These are phyloP conservation scores for Machaerirhynchus nigripectus DNA, from an alignment of 2,113 vertebrate species.

Conservation along the genomic window DNA sequence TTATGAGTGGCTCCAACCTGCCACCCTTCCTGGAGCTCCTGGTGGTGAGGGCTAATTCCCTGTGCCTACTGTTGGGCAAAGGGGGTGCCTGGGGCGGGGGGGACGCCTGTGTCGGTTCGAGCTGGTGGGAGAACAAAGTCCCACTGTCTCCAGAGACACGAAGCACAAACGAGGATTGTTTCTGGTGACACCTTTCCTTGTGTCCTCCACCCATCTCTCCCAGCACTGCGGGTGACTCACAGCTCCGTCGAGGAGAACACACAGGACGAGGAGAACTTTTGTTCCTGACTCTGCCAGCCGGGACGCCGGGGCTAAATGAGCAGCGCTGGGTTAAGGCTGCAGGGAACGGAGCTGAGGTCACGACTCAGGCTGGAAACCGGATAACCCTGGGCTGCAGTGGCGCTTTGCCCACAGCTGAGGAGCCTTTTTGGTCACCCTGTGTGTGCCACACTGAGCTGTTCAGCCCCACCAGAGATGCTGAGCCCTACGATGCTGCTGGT, in stretches of 20 bases:
- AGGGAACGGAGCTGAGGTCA: background rate
- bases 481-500: fast-evolving
- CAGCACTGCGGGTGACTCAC: background rate
- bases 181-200: background rate
- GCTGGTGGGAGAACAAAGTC: background rate
- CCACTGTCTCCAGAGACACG: background rate
- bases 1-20: background rate
- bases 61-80: constrained; percentile 1
- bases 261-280: background rate
- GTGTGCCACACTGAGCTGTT: background rate
- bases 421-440: background rate
- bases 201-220: background rate
- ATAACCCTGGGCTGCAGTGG: background rate
- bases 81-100: background rate
- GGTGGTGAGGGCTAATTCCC: background rate
- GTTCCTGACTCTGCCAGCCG: background rate
- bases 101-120: background rate
- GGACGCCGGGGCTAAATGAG: background rate
- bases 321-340: background rate
- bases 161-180: background rate
- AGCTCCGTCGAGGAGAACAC: background rate
- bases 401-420: background rate
- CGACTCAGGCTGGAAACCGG: background rate
- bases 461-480: background rate
- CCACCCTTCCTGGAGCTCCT: background rate